A percentile compares a stretch with the other conserved stretches of the same genome.
Evolutionary conservation across 2,888 invertebrate species (phyloP).

Genomic region (Lasioglossum zephyrum): DNA sequence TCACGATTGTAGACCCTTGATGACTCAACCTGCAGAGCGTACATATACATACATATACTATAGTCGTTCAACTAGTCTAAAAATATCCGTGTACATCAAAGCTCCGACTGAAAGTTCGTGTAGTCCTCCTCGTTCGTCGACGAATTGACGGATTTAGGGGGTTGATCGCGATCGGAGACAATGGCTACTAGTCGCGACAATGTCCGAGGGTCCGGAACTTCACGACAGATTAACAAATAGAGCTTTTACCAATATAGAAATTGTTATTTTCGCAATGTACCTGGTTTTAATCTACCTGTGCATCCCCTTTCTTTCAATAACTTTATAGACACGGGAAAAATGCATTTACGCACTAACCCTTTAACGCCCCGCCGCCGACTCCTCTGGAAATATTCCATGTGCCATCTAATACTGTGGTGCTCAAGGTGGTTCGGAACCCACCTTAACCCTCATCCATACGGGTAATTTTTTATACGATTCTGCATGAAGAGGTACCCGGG

Average conservation of each 20-base stretch:
- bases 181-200: not conserved
- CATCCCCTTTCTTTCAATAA: not conserved
- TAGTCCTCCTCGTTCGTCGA: conserved; percentile 1
- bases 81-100: conserved; percentile 67
- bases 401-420: no score
- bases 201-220: not conserved
- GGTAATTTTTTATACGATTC: no score
- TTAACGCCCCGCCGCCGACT: no score
- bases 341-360: no score
- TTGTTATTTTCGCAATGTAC: not conserved
- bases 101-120: conserved; percentile 32
- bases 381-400: no score
- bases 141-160: not conserved
- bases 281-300: not conserved
- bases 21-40: conserved; percentile 60
- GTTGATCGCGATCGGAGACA: not conserved
- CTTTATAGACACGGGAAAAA: no score
- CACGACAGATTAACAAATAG: conserved; percentile 6
- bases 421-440: no score
- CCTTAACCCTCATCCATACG: no score
- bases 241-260: not conserved
- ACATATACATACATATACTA: conserved; percentile 42
- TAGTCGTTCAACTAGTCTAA: conserved; percentile 61
- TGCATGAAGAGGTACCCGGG: no score
- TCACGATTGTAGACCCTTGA: conserved; percentile 50